Evolutionary conservation across 2,113 vertebrate genomes (phyloP).

Genomic region (Cynocephalus volans): DNA sequence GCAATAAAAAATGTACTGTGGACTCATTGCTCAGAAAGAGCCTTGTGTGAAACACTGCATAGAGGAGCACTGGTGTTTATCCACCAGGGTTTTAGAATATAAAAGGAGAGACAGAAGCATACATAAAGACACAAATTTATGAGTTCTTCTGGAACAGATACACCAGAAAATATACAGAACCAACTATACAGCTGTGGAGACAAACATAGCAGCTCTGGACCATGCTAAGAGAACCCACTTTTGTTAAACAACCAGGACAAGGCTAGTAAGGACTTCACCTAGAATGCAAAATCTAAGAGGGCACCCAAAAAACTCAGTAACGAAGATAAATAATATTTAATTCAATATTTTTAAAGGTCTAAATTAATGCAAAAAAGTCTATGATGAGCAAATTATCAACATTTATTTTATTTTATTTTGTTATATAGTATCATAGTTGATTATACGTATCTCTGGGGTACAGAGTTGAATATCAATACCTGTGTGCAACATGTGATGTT

Average conservation of each 20-base stretch:
- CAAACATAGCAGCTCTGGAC: accelerated
- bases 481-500: no score
- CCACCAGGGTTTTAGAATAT: neutral
- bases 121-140: neutral
- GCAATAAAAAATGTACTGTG: neutral
- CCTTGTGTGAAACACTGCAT: neutral
- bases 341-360: neutral
- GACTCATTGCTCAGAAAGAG: neutral
- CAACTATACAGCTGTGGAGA: neutral
- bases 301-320: neutral
- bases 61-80: accelerated
- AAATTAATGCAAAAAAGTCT: neutral
- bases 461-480: no score
- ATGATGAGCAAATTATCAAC: neutral
- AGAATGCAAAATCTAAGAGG: neutral
- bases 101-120: neutral
- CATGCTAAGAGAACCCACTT: neutral
- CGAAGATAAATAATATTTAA: neutral
- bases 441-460: no score
- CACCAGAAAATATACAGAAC: neutral
- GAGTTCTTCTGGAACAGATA: neutral
- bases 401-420: no score
- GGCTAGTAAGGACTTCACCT: neutral
- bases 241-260: neutral
- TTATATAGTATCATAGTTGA: no score